Conservation (phyloP, 2,888 invertebrate species). For the Fissipunctia ypsillon region DNA sequence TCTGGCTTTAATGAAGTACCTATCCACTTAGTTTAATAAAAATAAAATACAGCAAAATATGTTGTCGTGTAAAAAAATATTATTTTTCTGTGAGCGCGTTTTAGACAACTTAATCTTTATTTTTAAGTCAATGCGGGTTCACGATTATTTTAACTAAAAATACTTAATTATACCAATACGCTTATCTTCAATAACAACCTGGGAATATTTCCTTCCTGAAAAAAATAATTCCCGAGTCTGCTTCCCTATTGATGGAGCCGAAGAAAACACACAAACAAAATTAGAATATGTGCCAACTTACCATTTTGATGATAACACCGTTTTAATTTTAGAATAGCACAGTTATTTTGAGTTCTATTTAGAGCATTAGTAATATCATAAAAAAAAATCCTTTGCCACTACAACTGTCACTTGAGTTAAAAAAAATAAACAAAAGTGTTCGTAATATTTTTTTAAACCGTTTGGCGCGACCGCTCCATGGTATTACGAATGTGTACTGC, state of each 20-base stretch:
- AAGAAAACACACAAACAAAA: constrained; percentile 54
- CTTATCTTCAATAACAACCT: background rate
- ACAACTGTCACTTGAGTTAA: constrained; percentile 30
- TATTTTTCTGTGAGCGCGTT: background rate
- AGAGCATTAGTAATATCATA: constrained; percentile 21
- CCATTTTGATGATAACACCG: constrained; percentile 59
- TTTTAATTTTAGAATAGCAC: constrained; percentile 47
- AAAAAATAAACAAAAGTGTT: constrained; percentile 45
- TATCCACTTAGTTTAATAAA: background rate
- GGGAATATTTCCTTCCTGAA: background rate
- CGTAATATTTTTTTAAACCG: constrained; percentile 44
- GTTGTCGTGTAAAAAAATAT: background rate
- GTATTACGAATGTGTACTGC: constrained; percentile 63
- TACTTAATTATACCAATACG: background rate
- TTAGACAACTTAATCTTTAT: background rate
- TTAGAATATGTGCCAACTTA: constrained; percentile 67
- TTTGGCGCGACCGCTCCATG: constrained; percentile 61
- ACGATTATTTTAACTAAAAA: constrained; percentile 3
- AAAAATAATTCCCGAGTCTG: background rate
- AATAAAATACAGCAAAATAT: background rate
- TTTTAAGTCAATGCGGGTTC: background rate
- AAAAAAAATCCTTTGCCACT: constrained; percentile 39
- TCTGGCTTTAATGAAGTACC: background rate
- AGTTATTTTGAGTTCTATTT: constrained; percentile 31
- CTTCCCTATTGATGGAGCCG: constrained; percentile 23